Percentiles rank a stretch among this genome's conserved stretches.
phyloP scores from a whole-genome alignment of 2,797 vertebrate species.

The Coreius guichenoti region DNA sequence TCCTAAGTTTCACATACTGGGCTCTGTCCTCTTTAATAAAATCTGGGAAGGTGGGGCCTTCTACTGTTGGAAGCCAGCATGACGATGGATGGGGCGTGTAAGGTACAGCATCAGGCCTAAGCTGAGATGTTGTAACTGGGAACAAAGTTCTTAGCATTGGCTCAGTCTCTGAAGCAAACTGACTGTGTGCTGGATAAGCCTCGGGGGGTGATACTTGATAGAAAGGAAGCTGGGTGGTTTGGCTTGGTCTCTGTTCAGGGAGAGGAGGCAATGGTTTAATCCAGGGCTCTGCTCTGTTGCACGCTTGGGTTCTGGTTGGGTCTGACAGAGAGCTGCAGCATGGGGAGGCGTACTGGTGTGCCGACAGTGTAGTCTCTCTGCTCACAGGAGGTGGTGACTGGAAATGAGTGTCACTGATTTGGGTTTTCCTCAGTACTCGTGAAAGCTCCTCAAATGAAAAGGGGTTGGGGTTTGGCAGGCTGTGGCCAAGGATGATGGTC shows the following conservation, averaged over 20 bases:
- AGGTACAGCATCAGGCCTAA: neutral
- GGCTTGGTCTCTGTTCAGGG: neutral
- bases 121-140: neutral
- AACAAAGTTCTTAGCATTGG: neutral
- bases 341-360: neutral
- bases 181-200: neutral
- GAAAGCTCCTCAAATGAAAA: neutral
- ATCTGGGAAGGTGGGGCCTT: neutral
- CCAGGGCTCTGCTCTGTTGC: neutral
- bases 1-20: neutral
- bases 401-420: neutral
- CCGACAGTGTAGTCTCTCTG: neutral
- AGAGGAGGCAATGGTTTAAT: conserved; percentile 7
- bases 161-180: conserved; percentile 9
- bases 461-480: neutral
- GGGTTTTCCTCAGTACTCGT: neutral
- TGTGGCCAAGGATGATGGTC: neutral
- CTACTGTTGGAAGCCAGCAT: conserved; percentile 5
- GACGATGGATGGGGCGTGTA: neutral
- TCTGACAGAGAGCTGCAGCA: neutral
- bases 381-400: neutral
- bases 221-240: neutral
- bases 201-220: neutral
- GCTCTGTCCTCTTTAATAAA: conserved; percentile 4
- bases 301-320: neutral